These are phyloP conservation scores for Gnatocerus cornutus DNA, from an alignment of 2,888 invertebrate species.

Conservation along the genomic window DNA sequence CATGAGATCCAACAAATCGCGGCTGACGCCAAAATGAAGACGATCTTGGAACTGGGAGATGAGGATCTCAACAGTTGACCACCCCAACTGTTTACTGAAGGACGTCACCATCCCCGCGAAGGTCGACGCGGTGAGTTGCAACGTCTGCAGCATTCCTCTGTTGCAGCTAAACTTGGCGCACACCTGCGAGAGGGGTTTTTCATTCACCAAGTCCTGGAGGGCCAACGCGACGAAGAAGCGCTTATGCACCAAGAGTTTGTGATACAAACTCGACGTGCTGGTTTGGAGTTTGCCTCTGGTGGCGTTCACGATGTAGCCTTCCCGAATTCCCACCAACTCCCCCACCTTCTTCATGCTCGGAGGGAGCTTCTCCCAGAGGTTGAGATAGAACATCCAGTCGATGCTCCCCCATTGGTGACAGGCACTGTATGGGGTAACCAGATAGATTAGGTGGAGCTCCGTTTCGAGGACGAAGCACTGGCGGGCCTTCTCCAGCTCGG, in stretches of 20 bases:
- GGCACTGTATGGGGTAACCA: constrained; percentile 95
- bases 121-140: constrained; percentile 95
- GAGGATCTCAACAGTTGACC: constrained; percentile 91
- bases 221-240: constrained; percentile 94
- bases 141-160: constrained; percentile 92
- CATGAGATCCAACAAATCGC: constrained; percentile 94
- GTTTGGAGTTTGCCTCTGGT: constrained; percentile 79
- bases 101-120: constrained; percentile 98
- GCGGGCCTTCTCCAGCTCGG: constrained; percentile 91
- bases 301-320: constrained; percentile 87
- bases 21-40: constrained; percentile 93
- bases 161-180: constrained; percentile 90
- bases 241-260: constrained; percentile 78
- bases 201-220: constrained; percentile 93
- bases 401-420: constrained; percentile 85
- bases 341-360: constrained; percentile 90
- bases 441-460: constrained; percentile 95
- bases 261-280: constrained; percentile 71
- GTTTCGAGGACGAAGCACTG: constrained; percentile 94
- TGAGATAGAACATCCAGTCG: constrained; percentile 87
- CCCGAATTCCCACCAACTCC: constrained; percentile 90
- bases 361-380: constrained; percentile 87
- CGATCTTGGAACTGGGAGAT: constrained; percentile 95
- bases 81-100: constrained; percentile 95
- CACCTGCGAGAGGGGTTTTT: constrained; percentile 86